Base-by-base conservation (phyloP, 2,113 vertebrate species). In the Lanius ludovicianus region DNA sequence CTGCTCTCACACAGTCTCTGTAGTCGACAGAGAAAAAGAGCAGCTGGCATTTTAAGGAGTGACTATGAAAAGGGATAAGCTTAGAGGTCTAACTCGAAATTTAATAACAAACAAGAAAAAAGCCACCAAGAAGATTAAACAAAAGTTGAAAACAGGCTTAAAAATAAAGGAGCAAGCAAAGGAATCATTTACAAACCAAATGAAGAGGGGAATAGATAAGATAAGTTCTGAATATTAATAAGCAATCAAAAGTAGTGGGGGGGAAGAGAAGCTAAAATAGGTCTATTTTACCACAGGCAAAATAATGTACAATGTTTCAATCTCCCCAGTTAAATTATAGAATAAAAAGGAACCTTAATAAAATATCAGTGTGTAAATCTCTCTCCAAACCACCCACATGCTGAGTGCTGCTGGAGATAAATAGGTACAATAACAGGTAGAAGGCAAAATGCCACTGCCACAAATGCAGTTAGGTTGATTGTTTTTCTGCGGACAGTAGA, bases 131-230 rank as follows among this genome's bases (percentile, higher is more conserved):
- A 91, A 91, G 84, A 96, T 96, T 93, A 96, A 96, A 96, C 53
- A 83, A 77, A 96, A 90, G 84, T 95, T 96, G 93, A 93, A 97
- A 95, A 95, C 37, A 87, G 39, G 70, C 84, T 95, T 88, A 67
- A 94, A 93, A 93, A 92, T 68, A 94, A 96, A 94, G 65, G 53
- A 86, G 9, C 42, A 80, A 95, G 90, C 49, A 95, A 96, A 94
- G 81, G 90, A 97, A 82, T 97, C 3, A 96, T 95, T 97, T 96
- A 96, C 86, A 97, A 96, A 94, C 94, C 95, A 97, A 96, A 97
- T 96, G 92, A 97, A 94, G 90, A 84, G 35, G 24, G 30, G 41
- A 77, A 76, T 12, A 95, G 93, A 96, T 94, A 92, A 97, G 96
- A 96, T 91, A 96, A 96, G 96, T 78, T 79, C 47, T 88, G 92